These are phyloP conservation scores for Chironomus tepperi DNA, from an alignment of 1,140 invertebrate genomes.

Conservation along the genomic window DNA sequence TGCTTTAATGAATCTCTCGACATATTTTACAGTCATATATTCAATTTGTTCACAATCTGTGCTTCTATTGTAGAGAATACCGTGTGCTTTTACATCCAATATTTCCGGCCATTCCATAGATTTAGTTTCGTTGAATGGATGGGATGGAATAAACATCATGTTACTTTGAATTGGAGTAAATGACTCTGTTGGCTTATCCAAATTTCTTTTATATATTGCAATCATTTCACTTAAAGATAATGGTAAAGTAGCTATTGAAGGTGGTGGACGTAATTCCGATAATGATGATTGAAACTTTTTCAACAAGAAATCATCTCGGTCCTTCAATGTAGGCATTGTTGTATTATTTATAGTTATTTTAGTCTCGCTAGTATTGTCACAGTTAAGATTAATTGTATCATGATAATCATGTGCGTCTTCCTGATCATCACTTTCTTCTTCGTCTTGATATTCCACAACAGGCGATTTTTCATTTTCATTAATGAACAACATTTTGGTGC, in stretches of 20 bases:
- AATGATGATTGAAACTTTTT: conserved; percentile 36
- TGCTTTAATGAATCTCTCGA: conserved; percentile 48
- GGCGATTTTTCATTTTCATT: conserved; percentile 36
- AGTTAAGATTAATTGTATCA: conserved; percentile 28
- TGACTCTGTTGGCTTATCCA: neutral
- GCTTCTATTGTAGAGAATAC: conserved; percentile 51
- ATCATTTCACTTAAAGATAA: conserved; percentile 37
- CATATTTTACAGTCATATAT: conserved; percentile 47
- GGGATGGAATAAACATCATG: conserved; percentile 32
- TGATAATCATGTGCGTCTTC: conserved; percentile 30
- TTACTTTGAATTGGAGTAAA: conserved; percentile 22
- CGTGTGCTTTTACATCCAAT: conserved; percentile 47
- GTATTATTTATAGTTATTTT: too few species aligned
- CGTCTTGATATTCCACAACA: conserved; percentile 36
- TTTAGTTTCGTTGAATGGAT: conserved; percentile 35
- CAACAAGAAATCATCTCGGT: conserved; percentile 33
- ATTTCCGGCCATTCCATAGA: conserved; percentile 43
- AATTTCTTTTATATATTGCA: conserved; percentile 21
- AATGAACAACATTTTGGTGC: neutral
- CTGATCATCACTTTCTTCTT: conserved; percentile 30
- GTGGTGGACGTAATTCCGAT: conserved; percentile 51
- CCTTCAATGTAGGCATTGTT: conserved; percentile 26
- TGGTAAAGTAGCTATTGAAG: conserved; percentile 48
- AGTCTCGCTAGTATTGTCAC: neutral
- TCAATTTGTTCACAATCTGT: conserved; percentile 52